Evolutionary conservation across 2,797 vertebrate species (phyloP).

Genomic region (Muraenolepis orangiensis): DNA sequence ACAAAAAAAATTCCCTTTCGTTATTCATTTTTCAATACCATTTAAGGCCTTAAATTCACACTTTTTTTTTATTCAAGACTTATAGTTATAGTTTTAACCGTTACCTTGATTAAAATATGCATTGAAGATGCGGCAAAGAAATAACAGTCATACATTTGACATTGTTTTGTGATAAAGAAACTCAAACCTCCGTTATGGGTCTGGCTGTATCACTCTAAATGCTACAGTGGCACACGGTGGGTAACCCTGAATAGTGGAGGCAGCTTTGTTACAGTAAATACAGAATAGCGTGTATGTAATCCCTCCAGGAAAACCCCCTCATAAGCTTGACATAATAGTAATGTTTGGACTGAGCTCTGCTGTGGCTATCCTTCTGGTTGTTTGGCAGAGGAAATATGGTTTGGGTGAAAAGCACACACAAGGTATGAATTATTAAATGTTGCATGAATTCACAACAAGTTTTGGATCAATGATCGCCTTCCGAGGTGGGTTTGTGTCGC

Average conservation of each 20-base stretch:
- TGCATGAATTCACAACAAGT: neutral
- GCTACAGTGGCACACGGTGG: neutral
- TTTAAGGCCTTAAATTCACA: too few relatives aligned
- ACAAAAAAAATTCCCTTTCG: too few relatives aligned
- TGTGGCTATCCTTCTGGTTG: neutral
- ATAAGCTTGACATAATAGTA: neutral
- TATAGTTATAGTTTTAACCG: too few relatives aligned
- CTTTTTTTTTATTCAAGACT: too few relatives aligned
- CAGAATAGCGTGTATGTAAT: neutral
- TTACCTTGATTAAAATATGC: too few relatives aligned
- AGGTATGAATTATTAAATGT: conserved; percentile 23
- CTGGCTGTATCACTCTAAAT: neutral
- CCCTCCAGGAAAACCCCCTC: neutral
- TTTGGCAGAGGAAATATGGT: conserved; percentile 8
- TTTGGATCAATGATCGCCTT: neutral
- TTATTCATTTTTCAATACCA: too few relatives aligned
- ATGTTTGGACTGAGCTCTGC: neutral
- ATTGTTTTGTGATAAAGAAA: too few relatives aligned
- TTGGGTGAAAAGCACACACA: conserved; percentile 14
- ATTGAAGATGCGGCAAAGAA: too few relatives aligned
- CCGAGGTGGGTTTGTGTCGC: neutral
- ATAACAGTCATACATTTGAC: too few relatives aligned
- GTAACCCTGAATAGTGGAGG: neutral
- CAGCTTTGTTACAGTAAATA: neutral
- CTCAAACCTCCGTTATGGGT: neutral